These are phyloP conservation scores for Chrysotoxum bicinctum DNA, from an alignment of 2,888 invertebrate genomes.

Conservation along the genomic window DNA sequence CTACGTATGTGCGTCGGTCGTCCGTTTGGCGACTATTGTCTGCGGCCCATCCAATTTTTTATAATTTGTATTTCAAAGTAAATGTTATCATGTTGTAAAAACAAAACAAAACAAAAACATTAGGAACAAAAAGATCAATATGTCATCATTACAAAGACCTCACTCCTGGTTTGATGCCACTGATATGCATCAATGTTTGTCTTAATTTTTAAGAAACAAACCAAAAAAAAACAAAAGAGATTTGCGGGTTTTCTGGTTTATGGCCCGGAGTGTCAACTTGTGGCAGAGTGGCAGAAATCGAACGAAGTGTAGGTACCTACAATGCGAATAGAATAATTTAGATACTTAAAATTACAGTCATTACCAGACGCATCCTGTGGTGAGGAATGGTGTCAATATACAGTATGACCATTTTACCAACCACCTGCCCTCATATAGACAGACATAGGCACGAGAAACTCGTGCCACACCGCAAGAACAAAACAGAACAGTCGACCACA, in stretches of 20 bases:
- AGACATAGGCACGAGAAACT: constrained; percentile 30
- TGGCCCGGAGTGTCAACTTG: constrained; percentile 45
- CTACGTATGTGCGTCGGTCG: neutral
- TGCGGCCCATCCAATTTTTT: neutral
- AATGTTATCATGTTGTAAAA: neutral
- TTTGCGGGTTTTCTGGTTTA: constrained; percentile 46
- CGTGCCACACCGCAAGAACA: constrained; percentile 64
- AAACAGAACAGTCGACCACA: constrained; percentile 55
- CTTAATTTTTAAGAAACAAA: constrained; percentile 37
- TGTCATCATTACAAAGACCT: constrained; percentile 56
- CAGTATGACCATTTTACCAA: constrained; percentile 47
- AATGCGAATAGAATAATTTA: constrained; percentile 60
- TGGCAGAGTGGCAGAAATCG: constrained; percentile 32
- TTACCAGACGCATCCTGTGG: constrained; percentile 70
- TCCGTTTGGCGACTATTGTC: neutral
- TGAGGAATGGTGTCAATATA: constrained; percentile 63
- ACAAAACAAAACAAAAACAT: neutral
- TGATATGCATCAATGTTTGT: constrained; percentile 60
- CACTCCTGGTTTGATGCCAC: constrained; percentile 38
- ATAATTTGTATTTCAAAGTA: constrained; percentile 6
- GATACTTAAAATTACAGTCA: constrained; percentile 70
- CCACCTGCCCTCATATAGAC: constrained; percentile 59
- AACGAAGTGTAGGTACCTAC: neutral
- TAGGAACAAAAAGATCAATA: constrained; percentile 59
- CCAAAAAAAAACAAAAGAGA: neutral